Percentiles rank a stretch among this genome's conserved stretches.
phyloP scores from a whole-genome alignment of 2,888 invertebrate species.

The Perithous albicinctus region DNA sequence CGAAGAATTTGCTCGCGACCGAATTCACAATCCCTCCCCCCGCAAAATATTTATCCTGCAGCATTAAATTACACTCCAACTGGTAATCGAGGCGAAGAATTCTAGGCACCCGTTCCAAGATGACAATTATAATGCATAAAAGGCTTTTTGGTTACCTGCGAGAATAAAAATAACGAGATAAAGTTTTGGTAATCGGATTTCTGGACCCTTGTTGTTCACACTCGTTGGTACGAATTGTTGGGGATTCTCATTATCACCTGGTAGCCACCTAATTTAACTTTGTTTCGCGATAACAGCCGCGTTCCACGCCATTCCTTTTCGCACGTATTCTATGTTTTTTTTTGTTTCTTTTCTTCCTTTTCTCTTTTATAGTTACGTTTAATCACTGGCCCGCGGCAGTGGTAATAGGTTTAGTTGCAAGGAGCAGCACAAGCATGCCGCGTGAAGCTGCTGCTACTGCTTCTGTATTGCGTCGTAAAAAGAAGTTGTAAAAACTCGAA shows the following conservation, averaged over 20 bases:
- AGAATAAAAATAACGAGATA: slow-evolving; percentile 30
- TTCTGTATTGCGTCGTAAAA: slow-evolving; percentile 83
- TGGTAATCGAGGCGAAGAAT: slow-evolving; percentile 22
- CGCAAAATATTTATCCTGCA: slow-evolving; percentile 47
- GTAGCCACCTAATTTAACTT: slow-evolving; percentile 82
- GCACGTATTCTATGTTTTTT: slow-evolving; percentile 39
- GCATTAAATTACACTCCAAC: slow-evolving; percentile 44
- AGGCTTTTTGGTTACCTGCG: background rate
- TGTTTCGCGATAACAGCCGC: slow-evolving; percentile 75
- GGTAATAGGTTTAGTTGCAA: slow-evolving; percentile 84
- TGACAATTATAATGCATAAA: background rate
- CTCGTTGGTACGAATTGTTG: slow-evolving; percentile 72
- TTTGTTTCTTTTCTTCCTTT: slow-evolving; percentile 62
- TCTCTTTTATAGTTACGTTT: slow-evolving; percentile 82
- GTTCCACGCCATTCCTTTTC: slow-evolving; percentile 43
- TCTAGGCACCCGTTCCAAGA: background rate
- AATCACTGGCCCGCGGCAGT: slow-evolving; percentile 79
- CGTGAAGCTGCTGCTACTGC: slow-evolving; percentile 69
- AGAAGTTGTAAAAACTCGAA: slow-evolving; percentile 82
- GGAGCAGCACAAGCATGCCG: slow-evolving; percentile 60
- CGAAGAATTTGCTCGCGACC: slow-evolving; percentile 59
- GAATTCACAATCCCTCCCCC: slow-evolving; percentile 14
- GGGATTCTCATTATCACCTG: slow-evolving; percentile 77
- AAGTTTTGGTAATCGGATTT: slow-evolving; percentile 46
- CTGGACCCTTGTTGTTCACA: background rate